Evolutionary conservation across 2,113 vertebrate genomes (phyloP).

Genomic region (Muscicapa adusta): DNA sequence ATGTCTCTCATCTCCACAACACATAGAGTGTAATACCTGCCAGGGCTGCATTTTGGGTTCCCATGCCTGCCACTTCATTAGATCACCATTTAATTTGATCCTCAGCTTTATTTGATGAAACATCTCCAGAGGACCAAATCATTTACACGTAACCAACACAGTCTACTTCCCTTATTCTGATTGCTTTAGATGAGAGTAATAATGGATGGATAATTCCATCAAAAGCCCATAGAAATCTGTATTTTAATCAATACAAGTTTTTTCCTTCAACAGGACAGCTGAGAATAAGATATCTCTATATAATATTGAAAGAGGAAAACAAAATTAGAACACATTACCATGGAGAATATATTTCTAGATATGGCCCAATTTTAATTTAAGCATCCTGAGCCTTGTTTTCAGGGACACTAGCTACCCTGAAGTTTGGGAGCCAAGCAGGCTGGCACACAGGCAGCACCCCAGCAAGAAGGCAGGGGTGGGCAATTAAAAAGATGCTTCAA

Average conservation of each 20-base stretch:
- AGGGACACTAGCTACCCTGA: background rate
- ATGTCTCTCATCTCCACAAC: background rate
- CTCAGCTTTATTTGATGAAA: slow-evolving; percentile 41
- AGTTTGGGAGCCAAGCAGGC: background rate
- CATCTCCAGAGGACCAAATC: slow-evolving; percentile 2
- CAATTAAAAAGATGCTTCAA: background rate
- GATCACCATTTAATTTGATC: background rate
- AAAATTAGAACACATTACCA: background rate
- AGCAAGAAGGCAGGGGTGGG: background rate
- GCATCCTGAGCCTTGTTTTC: background rate
- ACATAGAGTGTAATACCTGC: background rate
- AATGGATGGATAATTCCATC: slow-evolving; percentile 7
- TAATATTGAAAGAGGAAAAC: background rate
- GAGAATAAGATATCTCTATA: background rate
- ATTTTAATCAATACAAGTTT: slow-evolving; percentile 6
- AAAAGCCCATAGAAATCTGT: background rate
- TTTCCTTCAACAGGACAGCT: background rate
- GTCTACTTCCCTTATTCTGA: slow-evolving; percentile 27
- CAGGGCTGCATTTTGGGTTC: slow-evolving; percentile 20
- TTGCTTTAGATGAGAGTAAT: background rate
- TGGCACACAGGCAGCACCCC: background rate
- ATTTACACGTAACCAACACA: slow-evolving; percentile 23
- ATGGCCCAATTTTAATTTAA: background rate
- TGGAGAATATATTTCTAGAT: background rate
- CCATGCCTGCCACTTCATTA: slow-evolving; percentile 14